Conservation (phyloP, 1,140 invertebrate species). For the Centruroides sculpturatus region DNA sequence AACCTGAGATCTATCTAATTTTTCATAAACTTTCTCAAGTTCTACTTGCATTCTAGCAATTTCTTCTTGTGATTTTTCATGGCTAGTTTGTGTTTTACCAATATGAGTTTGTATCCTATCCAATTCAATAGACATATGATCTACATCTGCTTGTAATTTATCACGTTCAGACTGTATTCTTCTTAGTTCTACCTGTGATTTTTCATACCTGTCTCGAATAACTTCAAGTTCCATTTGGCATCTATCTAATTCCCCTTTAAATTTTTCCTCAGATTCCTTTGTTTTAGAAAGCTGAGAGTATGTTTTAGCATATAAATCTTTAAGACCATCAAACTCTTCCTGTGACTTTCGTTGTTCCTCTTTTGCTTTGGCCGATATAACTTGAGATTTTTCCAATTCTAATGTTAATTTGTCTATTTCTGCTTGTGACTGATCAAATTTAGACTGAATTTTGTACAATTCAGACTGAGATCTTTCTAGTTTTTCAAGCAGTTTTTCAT, state of each 20-base stretch:
- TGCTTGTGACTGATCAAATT: slow-evolving; percentile 66
- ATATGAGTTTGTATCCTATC: slow-evolving; percentile 49
- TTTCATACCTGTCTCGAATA: slow-evolving; percentile 73
- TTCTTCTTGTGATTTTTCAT: slow-evolving; percentile 77
- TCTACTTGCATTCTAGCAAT: slow-evolving; percentile 68
- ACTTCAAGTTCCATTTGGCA: slow-evolving; percentile 62
- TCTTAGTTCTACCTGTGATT: slow-evolving; percentile 66
- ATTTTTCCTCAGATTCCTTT: slow-evolving; percentile 80
- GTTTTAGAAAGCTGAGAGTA: slow-evolving; percentile 63
- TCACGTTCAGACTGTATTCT: slow-evolving; percentile 69
- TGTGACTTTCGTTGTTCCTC: slow-evolving; percentile 73
- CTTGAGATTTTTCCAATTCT: slow-evolving; percentile 68
- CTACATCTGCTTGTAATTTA: slow-evolving; percentile 63
- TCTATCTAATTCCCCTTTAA: slow-evolving; percentile 75
- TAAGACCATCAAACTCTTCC: slow-evolving; percentile 62
- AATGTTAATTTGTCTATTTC: slow-evolving; percentile 73
- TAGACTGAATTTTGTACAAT: slow-evolving; percentile 69
- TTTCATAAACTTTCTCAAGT: slow-evolving; percentile 77
- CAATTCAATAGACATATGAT: slow-evolving; percentile 61
- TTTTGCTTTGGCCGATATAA: slow-evolving; percentile 57
- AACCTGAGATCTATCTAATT: slow-evolving; percentile 64
- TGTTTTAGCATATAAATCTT: slow-evolving; percentile 67
- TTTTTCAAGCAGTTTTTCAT: slow-evolving; percentile 81
- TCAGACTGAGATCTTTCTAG: slow-evolving; percentile 78
- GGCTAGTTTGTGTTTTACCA: slow-evolving; percentile 59